phyloP scores from a whole-genome alignment of 2,113 vertebrate genomes.

The Siphamia tubifer region DNA sequence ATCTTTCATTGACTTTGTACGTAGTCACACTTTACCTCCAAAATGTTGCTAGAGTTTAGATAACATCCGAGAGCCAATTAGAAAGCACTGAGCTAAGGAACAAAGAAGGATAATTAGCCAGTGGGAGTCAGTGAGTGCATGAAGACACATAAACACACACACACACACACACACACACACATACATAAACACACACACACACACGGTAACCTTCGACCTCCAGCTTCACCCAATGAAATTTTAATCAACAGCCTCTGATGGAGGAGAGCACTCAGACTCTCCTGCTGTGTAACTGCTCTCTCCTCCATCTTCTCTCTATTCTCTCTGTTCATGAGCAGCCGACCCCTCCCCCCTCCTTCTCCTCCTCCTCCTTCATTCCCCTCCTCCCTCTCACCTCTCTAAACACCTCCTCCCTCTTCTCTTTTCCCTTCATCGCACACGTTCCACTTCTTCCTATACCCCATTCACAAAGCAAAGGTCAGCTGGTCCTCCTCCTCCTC shows the following conservation, averaged over 20 bases:
- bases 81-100: slow-evolving; percentile 23
- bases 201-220: slow-evolving; percentile 55
- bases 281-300: slow-evolving; percentile 76
- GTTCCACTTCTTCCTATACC: slow-evolving; percentile 20
- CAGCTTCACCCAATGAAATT: slow-evolving; percentile 77
- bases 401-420: slow-evolving; percentile 12
- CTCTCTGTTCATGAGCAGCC: slow-evolving; percentile 44
- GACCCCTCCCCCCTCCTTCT: neutral
- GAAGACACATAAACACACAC: slow-evolving; percentile 9
- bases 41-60: too few relatives aligned
- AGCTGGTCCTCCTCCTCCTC: slow-evolving; percentile 2
- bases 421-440: slow-evolving; percentile 10
- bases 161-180: slow-evolving; percentile 17
- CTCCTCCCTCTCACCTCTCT: slow-evolving; percentile 7
- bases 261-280: slow-evolving; percentile 76
- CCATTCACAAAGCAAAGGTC: slow-evolving; percentile 52
- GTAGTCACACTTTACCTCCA: too few relatives aligned
- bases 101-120: slow-evolving; percentile 47
- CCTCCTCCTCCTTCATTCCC: neutral
- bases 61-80: slow-evolving; percentile 14
- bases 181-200: slow-evolving; percentile 20
- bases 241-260: slow-evolving; percentile 78
- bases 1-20: too few relatives aligned
- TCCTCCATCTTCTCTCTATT: slow-evolving; percentile 40
- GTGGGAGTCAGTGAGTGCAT: slow-evolving; percentile 34